Base-by-base conservation (phyloP, 2,113 vertebrate species). In the Pleuronectes platessa region DNA sequence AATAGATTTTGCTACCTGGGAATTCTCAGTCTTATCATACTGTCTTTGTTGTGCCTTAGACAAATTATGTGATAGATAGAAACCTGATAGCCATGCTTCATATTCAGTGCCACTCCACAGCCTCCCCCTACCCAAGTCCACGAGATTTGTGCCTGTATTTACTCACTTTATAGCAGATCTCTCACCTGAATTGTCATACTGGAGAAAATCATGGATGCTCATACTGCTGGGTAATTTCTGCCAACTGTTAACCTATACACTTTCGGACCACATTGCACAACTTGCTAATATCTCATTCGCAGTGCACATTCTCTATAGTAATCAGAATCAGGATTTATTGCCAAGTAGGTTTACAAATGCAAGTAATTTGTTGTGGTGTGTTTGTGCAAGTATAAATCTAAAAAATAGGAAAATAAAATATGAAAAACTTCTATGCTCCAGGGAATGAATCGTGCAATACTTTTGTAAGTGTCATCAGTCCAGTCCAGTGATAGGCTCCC, bases 61-160 rank as follows among this genome's bases (percentile, higher is more conserved):
- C 35, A 45, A 68, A 54, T 66, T 7, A 60, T 17, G 31, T 18
- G 13, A 31, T 31, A 31, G 20, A 18, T 40, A 26, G 12, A 14
- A 49, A 35, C 31, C 17, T 26, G 27, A 68, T 14, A 75, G 55
- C 7, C 55, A n/a, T 14, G 24, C 71, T 37, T 75, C 45, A 61
- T 68, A 35, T 51, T 60, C 42, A 67, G 55, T 11, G 12, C 21
- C 24, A 15, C 42, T 40, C 47, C 47, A 15, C 47, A 15, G 15
- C 47, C 47, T 18, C 47, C 47, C 15, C 5, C 47, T 2, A 15
- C 47, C 5, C 51, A 42, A 35, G 15, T 1, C n/a, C 54, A 21
- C 2, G 20, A 21, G 35, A 54, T 54, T 54, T 54, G 51, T 74
- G 26, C 40, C 27, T 12, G 11, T 61, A 74, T 20, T 31, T 20